These are phyloP conservation scores for Craseonycteris thonglongyai DNA, from an alignment of 2,113 vertebrate species.

Conservation along the genomic window DNA sequence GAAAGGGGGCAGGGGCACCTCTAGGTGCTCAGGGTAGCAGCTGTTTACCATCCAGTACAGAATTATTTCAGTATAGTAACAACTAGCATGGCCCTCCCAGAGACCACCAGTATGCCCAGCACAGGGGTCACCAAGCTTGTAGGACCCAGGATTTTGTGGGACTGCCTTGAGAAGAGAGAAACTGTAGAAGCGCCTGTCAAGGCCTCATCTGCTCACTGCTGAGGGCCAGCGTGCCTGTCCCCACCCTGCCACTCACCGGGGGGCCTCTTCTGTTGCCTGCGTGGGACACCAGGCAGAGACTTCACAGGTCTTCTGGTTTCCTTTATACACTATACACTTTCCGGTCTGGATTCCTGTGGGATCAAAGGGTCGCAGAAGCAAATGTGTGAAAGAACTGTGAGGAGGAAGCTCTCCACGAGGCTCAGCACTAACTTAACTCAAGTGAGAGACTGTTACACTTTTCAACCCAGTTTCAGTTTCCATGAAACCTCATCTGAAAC, in stretches of 20 bases:
- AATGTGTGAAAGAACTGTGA: not conserved
- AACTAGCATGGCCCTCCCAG: not conserved
- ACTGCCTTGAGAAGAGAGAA: not conserved
- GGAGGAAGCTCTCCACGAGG: not conserved
- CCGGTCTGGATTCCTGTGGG: slow-evolving; percentile 84
- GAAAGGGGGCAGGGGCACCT: not conserved
- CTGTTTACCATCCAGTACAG: not conserved
- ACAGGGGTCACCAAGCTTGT: not conserved
- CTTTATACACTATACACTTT: slow-evolving; percentile 77
- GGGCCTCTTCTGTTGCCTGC: slow-evolving; percentile 69
- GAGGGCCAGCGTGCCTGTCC: not conserved
- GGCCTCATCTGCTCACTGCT: not conserved
- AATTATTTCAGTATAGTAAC: not conserved
- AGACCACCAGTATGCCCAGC: not conserved
- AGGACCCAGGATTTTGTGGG: not conserved
- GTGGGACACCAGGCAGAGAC: slow-evolving; percentile 84
- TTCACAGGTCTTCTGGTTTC: slow-evolving; percentile 81
- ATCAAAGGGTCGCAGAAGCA: not conserved
- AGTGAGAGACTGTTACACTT: not conserved
- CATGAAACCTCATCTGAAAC: not conserved
- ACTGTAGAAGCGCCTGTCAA: not conserved
- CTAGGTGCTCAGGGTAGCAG: not conserved
- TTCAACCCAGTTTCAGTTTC: not conserved
- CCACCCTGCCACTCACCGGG: slow-evolving; percentile 70
- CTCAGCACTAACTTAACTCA: fast-evolving